Evolutionary conservation across 2,888 invertebrate genomes (phyloP), one percentile per base, ranked within the genome.

Genomic region (Tetramorium bicarinatum): DNA sequence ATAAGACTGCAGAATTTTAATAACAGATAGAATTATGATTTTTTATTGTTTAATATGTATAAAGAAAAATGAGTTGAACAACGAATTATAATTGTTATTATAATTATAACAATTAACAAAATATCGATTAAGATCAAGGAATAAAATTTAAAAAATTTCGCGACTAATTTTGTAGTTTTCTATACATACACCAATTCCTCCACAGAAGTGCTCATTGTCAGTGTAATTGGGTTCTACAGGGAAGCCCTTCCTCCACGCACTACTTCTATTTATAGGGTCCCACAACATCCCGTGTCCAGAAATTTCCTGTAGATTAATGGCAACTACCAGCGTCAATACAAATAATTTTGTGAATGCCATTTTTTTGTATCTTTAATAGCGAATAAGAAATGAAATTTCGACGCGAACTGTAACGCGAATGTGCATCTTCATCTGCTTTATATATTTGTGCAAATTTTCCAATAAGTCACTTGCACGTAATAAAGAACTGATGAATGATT

Each of bases 151-250:
- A 18, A 59, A 44, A 74, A 3, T 74, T 44, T 74, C 1, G n/a
- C 29, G 3, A 49, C 0, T 3, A 0, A 61, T 18, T 56, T 74
- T 29, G 1, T 29, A 56, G 3, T 66, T 2, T 11, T 56, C 6
- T n/a, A 80, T 82, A 92, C 94, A 91, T 92, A 95, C 95, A 41
- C 74, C 62, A 54, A 93, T 94, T 52, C 96, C 96, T 3, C 96
- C 96, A 90, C 96, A 96, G 88, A 93, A 96, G 47, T 95, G 93
- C 38, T 92, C 95, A 89, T 95, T 96, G 89, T 96, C 96, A 76
- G 96, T 94, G 89, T 95, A 96, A 92, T 96, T 96, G 0, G 75
- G 84, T 0, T 95, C 95, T 0, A 96, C 95, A 2, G 93, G 76
- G 38, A 92, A 93, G 84, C 96, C 95, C 72, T 92, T 93, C 41